Evolutionary conservation across 2,888 invertebrate species (phyloP), one percentile per base, ranked within the genome.

Genomic region (Drosophila aldrichi): DNA sequence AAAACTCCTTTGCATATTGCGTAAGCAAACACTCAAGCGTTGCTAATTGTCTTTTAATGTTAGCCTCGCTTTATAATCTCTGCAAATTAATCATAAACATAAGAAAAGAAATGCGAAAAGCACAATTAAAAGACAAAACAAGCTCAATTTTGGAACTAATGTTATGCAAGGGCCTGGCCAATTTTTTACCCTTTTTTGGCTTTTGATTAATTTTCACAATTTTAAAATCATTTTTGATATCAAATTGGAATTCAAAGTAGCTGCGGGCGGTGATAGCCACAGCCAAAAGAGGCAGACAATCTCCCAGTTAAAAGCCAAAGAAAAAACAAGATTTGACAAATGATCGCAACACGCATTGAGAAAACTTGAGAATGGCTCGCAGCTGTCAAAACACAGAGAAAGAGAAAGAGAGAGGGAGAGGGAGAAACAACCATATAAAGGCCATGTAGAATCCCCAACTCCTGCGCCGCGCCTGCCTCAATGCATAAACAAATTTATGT

Each of bases 31-130:
- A 10, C 62, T 76, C 56, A 18, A 16, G 36, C 59, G 48, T 54
- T 79, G 59, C 60, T 77, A 79, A 77, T 70, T 56, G 70, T 34
- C 46, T 79, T 77, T 75, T 75, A 76, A 75, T 79, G 65, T 9
- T 58, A 40, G 51, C 18, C 54, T 40, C 38, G 16, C 22, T 7
- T 10, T 3, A 20, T 79, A 70, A 75, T 66, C 63, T 80, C 29
- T 44, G 67, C 57, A 74, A 76, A 84, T 87, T 81, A 81, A 87
- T 89, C 87, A 73, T 32, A 75, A 49, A 7, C n/a, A 29, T 22
- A 69, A 67, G 46, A 29, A 64, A 52, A 66, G 46, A 67, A 64
- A 66, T 69, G 18, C 43, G 14, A 14, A 71, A 38, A 36, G 48
- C 38, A 22, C 25, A 54, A 48, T 29, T 46, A 61, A 38, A 59